These are phyloP conservation scores for Coregonus suidteri DNA, from an alignment of 2,797 vertebrate genomes.

Conservation along the genomic window DNA sequence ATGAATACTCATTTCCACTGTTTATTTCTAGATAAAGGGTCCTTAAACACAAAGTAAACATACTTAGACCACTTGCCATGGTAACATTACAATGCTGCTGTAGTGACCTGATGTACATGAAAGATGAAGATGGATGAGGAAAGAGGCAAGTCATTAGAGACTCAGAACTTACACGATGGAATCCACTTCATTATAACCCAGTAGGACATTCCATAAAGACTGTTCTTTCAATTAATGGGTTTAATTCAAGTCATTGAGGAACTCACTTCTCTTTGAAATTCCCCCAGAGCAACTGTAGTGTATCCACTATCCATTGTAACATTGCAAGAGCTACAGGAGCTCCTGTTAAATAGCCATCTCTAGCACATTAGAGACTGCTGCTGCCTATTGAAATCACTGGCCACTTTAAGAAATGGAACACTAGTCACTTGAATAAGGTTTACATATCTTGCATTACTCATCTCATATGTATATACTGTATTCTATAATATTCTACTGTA, in stretches of 20 bases:
- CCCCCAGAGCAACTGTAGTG: neutral
- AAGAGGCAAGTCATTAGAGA: constrained; percentile 18
- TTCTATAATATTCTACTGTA: no score
- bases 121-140: constrained; percentile 47
- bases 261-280: neutral
- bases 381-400: no score
- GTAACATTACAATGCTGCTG: constrained; percentile 27
- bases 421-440: no score
- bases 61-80: constrained; percentile 17
- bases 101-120: constrained; percentile 32
- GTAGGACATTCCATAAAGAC: neutral
- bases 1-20: constrained; percentile 37
- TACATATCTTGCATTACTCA: no score
- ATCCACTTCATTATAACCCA: neutral
- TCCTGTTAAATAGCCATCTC: no score
- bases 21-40: constrained; percentile 39
- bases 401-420: no score
- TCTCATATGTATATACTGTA: no score
- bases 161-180: constrained; percentile 9
- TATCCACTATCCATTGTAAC: neutral
- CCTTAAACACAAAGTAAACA: constrained; percentile 13
- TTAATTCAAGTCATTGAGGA: neutral
- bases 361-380: no score
- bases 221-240: neutral
- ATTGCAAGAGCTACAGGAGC: neutral